Base-by-base conservation (phyloP, 2,888 invertebrate genomes). In the Drosophila monieri region DNA sequence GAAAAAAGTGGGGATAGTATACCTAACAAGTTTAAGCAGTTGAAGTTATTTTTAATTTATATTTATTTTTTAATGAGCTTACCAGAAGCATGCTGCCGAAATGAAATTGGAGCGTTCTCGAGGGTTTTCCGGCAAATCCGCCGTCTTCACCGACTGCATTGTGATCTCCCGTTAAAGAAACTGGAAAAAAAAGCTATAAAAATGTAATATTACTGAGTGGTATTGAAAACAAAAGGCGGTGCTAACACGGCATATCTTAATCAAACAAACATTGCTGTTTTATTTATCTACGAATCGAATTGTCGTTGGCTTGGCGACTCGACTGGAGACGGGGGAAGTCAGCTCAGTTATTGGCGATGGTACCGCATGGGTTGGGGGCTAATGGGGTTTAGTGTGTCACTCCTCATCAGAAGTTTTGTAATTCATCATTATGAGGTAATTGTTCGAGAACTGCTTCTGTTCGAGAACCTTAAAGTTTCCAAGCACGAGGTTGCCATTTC, bases 1-100 rank as follows among this genome's bases (percentile, higher is more conserved):
- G 76, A 94, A 94, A 91, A 97, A 97, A 77, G 96, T 92, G 4
- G 94, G 95, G 83, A 96, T 92, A 54, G 96, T 95, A 94, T 97
- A 97, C 92, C 95, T 95, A 86, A 60, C 3, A n/a, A n/a, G 23
- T 1, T n/a, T 30, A 30, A 1, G 14, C 2, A 6, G 35, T 35
- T 35, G n/a, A 30, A 30, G 30, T 15, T 10, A 23, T 43, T 30
- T 6, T n/a, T 25, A 15, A 18, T 5, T 4, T 23, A 0, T 23
- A 3, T 18, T 12, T 6, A 12, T 8, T 35, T 35, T n/a, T 0
- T 5, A 4, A n/a, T 6, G 6, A n/a, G 14, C 88, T 73, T 80
- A 91, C 91, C 94, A 94, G 90, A 94, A 95, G 32, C 94, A 91
- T 52, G 95, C 90, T 61, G 95, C 92, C 2, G 95, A 94, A n/a